phyloP scores from a whole-genome alignment of 2,888 invertebrate genomes.

The Drosophila merina region DNA sequence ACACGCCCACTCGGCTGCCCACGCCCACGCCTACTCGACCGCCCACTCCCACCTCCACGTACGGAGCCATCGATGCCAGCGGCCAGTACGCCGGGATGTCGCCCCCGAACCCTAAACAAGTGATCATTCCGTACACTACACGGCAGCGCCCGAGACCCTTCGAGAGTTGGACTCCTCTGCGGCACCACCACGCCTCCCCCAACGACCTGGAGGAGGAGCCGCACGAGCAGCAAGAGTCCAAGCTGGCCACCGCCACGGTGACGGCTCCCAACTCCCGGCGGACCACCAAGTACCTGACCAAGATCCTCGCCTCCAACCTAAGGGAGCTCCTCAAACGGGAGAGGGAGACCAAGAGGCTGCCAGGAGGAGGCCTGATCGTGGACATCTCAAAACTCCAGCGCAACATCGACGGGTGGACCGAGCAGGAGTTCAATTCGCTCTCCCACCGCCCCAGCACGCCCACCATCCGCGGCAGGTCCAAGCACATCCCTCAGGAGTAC shows the following conservation, averaged over 20 bases:
- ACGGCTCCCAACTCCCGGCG: conserved; percentile 79
- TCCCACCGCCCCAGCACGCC: conserved; percentile 85
- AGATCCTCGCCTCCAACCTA: conserved; percentile 85
- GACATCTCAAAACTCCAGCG: conserved; percentile 91
- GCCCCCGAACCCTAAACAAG: conserved; percentile 86
- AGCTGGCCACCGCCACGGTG: conserved; percentile 82
- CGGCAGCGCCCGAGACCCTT: conserved; percentile 86
- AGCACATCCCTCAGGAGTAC: conserved; percentile 91
- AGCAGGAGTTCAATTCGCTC: conserved; percentile 88
- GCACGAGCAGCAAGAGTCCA: conserved; percentile 85
- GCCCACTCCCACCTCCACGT: conserved; percentile 82
- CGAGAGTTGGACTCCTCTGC: conserved; percentile 47
- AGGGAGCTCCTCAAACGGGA: conserved; percentile 85
- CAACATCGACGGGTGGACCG: conserved; percentile 94
- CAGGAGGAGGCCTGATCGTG: conserved; percentile 75
- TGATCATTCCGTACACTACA: conserved; percentile 92
- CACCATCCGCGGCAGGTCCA: conserved; percentile 87
- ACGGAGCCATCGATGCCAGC: conserved; percentile 82
- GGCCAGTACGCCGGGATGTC: conserved; percentile 81
- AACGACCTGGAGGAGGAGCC: conserved; percentile 84
- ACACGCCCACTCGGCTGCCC: conserved; percentile 75
- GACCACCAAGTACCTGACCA: conserved; percentile 80
- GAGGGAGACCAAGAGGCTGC: conserved; percentile 74
- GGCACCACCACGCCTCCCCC: conserved; percentile 40
- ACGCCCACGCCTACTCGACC: conserved; percentile 48